phyloP scores from a whole-genome alignment of 37 sponge, comb jelly and placozoan species.

The Geodia barretti region DNA sequence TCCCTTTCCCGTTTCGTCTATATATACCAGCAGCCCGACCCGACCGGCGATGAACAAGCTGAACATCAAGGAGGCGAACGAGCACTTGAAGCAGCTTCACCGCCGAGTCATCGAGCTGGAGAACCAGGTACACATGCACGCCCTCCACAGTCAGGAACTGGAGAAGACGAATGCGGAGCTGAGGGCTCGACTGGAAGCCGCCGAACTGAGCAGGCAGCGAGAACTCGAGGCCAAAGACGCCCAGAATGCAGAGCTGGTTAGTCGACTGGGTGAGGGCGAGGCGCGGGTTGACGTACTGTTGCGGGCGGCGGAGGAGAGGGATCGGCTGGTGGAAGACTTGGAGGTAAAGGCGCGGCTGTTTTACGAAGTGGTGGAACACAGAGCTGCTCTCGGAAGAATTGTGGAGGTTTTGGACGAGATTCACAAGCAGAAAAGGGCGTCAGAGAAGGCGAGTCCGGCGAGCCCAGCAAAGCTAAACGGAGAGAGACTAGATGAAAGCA shows the following conservation, averaged over 20 bases:
- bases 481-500: not conserved
- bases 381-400: slow-evolving; percentile 9
- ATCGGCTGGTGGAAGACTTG: slow-evolving; percentile 30
- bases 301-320: slow-evolving; percentile 46
- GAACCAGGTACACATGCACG: slow-evolving; percentile 69
- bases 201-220: not conserved
- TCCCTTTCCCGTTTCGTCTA: too few relatives aligned
- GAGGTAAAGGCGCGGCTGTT: slow-evolving; percentile 63
- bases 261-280: slow-evolving; percentile 35
- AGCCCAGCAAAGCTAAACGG: not conserved
- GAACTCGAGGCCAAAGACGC: slow-evolving; percentile 22
- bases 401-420: slow-evolving; percentile 49
- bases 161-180: slow-evolving; percentile 51
- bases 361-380: slow-evolving; percentile 65
- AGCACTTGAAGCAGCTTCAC: slow-evolving; percentile 75
- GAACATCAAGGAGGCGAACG: slow-evolving; percentile 81
- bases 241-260: slow-evolving; percentile 2
- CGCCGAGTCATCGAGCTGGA: slow-evolving; percentile 70
- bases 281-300: slow-evolving; percentile 35
- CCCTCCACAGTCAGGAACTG: slow-evolving; percentile 58
- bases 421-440: not conserved
- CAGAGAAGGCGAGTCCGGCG: not conserved
- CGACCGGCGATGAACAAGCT: slow-evolving; percentile 39
- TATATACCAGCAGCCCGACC: too few relatives aligned
- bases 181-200: slow-evolving; percentile 14